These are phyloP conservation scores for Brachirus orientalis DNA, from an alignment of 2,113 vertebrate species.

Conservation along the genomic window DNA sequence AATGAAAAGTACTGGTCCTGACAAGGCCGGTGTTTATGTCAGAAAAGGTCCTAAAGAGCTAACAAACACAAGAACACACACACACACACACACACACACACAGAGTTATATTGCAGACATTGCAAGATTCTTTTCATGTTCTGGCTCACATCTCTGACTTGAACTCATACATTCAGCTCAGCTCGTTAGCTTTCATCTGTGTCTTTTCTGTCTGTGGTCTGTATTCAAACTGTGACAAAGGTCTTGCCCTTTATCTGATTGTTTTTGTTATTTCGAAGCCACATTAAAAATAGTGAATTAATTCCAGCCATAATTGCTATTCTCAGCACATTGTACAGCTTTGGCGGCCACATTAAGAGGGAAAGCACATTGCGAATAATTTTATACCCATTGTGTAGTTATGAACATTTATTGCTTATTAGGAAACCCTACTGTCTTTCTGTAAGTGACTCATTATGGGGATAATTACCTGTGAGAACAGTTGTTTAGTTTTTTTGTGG, in stretches of 20 bases:
- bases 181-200: too few species aligned
- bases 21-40: too few species aligned
- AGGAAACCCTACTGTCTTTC: conserved; percentile 2
- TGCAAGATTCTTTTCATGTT: too few species aligned
- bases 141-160: too few species aligned
- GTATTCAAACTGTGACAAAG: conserved; percentile 52
- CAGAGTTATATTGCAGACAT: too few species aligned
- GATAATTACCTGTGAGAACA: neutral
- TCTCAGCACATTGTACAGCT: conserved; percentile 47
- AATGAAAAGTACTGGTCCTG: too few species aligned
- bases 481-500: conserved; percentile 3
- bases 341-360: conserved; percentile 27
- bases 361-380: conserved; percentile 21
- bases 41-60: too few species aligned
- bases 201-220: neutral
- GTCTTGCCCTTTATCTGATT: conserved; percentile 50
- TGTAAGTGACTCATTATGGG: neutral
- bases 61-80: too few species aligned
- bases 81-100: too few species aligned
- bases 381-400: conserved; percentile 3
- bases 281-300: conserved; percentile 51
- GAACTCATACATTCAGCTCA: conserved; percentile 46
- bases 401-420: conserved; percentile 21
- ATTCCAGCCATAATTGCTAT: conserved; percentile 44
- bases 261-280: conserved; percentile 40